These are phyloP conservation scores for Ceratoteleas bidentatus DNA, from an alignment of 1,140 invertebrate species.

Conservation along the genomic window DNA sequence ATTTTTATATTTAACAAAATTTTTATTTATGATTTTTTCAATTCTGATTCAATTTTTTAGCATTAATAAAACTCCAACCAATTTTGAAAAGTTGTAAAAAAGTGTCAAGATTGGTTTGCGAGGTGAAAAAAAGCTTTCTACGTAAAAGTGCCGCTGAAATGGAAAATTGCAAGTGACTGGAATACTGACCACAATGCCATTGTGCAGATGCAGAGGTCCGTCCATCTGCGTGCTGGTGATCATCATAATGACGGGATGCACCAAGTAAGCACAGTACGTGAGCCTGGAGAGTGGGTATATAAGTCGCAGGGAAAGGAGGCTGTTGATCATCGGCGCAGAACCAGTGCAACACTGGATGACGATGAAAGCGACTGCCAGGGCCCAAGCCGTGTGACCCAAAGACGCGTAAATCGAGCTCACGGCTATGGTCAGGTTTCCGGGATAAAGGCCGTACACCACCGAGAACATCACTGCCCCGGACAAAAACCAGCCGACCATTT, in stretches of 20 bases:
- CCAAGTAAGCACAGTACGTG: slow-evolving; percentile 94
- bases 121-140: too few relatives aligned
- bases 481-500: slow-evolving; percentile 83
- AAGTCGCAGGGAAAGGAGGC: slow-evolving; percentile 88
- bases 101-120: too few relatives aligned
- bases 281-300: slow-evolving; percentile 92
- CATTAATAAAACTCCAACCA: too few relatives aligned
- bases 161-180: too few relatives aligned
- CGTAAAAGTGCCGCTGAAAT: too few relatives aligned
- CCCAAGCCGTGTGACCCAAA: slow-evolving; percentile 87
- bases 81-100: too few relatives aligned
- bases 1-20: too few relatives aligned
- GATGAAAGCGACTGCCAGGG: slow-evolving; percentile 89
- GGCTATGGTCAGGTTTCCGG: slow-evolving; percentile 85
- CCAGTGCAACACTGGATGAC: slow-evolving; percentile 90
- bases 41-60: too few relatives aligned
- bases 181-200: slow-evolving; percentile 85
- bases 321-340: slow-evolving; percentile 87
- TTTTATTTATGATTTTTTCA: too few relatives aligned
- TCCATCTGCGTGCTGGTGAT: slow-evolving; percentile 89
- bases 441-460: slow-evolving; percentile 90
- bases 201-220: slow-evolving; percentile 88
- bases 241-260: slow-evolving; percentile 93
- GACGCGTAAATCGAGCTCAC: slow-evolving; percentile 83
- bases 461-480: slow-evolving; percentile 83